Conservation (phyloP, 2,888 invertebrate genomes). For the Pterostichus niger region DNA sequence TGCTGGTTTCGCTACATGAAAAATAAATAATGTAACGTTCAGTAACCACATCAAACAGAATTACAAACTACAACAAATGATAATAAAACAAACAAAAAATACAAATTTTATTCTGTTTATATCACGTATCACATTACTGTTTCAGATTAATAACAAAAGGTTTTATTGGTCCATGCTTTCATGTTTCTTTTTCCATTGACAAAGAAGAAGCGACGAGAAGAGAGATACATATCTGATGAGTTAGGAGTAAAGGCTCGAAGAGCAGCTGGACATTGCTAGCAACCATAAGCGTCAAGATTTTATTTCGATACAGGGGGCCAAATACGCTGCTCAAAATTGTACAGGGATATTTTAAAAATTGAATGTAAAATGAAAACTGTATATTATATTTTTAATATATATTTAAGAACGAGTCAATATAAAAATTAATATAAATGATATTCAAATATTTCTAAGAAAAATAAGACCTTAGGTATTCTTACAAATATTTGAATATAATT, state of each 20-base stretch:
- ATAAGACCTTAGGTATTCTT: too few relatives aligned
- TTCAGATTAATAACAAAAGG: conserved; percentile 59
- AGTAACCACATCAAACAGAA: conserved; percentile 34
- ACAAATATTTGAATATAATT: too few relatives aligned
- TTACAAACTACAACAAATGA: conserved; percentile 42
- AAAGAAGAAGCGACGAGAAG: conserved; percentile 50
- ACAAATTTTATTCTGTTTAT: conserved; percentile 26
- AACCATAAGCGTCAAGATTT: too few relatives aligned
- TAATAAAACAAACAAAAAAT: conserved; percentile 49
- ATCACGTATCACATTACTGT: conserved; percentile 46
- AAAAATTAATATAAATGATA: too few relatives aligned
- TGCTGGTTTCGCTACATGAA: conserved; percentile 28
- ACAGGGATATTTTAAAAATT: too few relatives aligned
- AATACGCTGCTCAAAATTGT: too few relatives aligned
- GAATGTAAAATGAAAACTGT: too few relatives aligned
- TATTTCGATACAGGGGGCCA: too few relatives aligned
- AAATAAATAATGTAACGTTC: conserved; percentile 58
- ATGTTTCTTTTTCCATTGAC: conserved; percentile 35
- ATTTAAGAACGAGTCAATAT: too few relatives aligned
- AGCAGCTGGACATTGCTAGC: conserved; percentile 11
- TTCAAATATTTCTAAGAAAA: too few relatives aligned
- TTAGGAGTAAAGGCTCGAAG: not conserved
- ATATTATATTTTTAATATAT: too few relatives aligned
- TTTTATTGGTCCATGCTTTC: conserved; percentile 48
- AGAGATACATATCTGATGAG: conserved; percentile 62